Percentiles rank a stretch among this genome's conserved stretches.
phyloP scores from a whole-genome alignment of 1,140 invertebrate species.

The Bacillus rossius region DNA sequence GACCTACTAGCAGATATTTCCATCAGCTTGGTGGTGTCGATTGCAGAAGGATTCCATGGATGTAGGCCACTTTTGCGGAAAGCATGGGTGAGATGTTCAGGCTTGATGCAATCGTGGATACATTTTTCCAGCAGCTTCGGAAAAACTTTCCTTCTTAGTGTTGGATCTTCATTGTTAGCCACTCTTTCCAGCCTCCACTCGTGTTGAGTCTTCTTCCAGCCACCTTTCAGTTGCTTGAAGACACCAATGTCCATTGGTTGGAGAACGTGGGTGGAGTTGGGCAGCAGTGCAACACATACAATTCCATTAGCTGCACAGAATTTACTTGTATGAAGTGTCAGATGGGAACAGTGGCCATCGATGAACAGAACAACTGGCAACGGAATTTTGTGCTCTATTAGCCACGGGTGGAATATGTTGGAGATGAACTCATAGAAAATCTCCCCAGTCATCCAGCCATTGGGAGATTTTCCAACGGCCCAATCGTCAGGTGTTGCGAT shows the following conservation, averaged over 20 bases:
- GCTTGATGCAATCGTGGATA: constrained; percentile 16
- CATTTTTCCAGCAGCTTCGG: too few species aligned
- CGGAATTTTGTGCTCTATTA: constrained; percentile 20
- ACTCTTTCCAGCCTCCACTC: constrained; percentile 13
- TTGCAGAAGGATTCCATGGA: constrained; percentile 34
- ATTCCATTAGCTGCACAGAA: constrained; percentile 37
- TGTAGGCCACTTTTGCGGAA: constrained; percentile 34
- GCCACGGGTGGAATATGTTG: constrained; percentile 30
- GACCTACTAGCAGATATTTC: too few species aligned
- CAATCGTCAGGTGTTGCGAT: not conserved
- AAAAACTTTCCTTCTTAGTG: constrained; percentile 31
- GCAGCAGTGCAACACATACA: constrained; percentile 37
- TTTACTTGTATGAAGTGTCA: constrained; percentile 31
- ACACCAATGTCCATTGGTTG: too few species aligned
- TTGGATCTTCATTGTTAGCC: constrained; percentile 15
- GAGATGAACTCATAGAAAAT: constrained; percentile 33
- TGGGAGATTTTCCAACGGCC: not conserved
- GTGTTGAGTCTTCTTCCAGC: constrained; percentile 32
- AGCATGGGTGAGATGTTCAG: constrained; percentile 19
- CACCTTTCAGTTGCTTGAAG: constrained; percentile 32
- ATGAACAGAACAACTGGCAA: constrained; percentile 30
- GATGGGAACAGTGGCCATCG: constrained; percentile 33
- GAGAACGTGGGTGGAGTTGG: constrained; percentile 42
- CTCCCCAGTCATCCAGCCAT: constrained; percentile 28
- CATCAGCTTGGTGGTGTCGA: too few species aligned